These are phyloP conservation scores for Agrilus biguttatus DNA, from an alignment of 2,888 invertebrate genomes.

Conservation along the genomic window DNA sequence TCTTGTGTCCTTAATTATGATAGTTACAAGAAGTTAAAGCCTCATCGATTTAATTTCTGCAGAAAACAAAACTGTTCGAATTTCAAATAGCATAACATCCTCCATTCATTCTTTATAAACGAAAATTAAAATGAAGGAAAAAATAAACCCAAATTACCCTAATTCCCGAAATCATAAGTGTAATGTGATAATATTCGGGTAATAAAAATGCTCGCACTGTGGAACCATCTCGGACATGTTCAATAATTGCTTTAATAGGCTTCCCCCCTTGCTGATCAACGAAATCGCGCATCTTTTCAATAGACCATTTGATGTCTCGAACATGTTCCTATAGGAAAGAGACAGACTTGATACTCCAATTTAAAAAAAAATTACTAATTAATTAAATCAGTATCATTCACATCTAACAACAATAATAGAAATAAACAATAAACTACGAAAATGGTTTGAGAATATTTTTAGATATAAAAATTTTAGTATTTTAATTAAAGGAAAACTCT, in stretches of 20 bases:
- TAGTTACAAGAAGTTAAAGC: too few species aligned
- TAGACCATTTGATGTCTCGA: constrained; percentile 75
- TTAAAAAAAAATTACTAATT: too few species aligned
- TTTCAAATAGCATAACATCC: too few species aligned
- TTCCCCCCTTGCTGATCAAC: constrained; percentile 78
- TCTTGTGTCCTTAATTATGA: too few species aligned
- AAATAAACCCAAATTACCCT: constrained; percentile 34
- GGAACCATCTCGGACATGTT: constrained; percentile 95
- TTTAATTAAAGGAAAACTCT: too few species aligned
- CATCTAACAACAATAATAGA: too few species aligned
- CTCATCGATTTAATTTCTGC: too few species aligned
- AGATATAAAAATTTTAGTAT: neutral
- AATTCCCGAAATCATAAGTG: constrained; percentile 91
- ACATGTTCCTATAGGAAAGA: constrained; percentile 46
- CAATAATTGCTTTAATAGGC: constrained; percentile 84
- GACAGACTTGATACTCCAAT: neutral
- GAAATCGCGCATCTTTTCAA: constrained; percentile 63
- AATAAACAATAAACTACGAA: constrained; percentile 1
- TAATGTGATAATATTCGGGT: constrained; percentile 83
- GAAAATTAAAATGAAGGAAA: too few species aligned
- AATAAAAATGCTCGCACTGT: constrained; percentile 84
- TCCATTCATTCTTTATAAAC: too few species aligned
- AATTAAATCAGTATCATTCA: too few species aligned
- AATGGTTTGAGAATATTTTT: neutral
- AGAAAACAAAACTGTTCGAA: too few species aligned